Evolutionary conservation across 2,888 invertebrate genomes (phyloP), one percentile per base, ranked within the genome.

Genomic region (Cecidostiba fungosa): DNA sequence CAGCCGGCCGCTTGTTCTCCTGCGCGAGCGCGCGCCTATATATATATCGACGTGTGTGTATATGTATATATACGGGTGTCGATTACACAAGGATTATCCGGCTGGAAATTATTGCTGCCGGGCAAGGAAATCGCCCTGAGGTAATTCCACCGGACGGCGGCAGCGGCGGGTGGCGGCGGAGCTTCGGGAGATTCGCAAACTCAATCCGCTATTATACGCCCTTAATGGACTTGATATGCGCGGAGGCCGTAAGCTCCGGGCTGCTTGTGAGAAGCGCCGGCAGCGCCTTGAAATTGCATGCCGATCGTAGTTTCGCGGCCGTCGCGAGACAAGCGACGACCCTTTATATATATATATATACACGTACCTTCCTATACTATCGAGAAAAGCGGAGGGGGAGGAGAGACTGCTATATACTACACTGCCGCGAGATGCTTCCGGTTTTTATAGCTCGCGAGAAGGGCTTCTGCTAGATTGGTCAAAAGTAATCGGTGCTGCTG

Each of bases 21-120:
- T 54, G 39, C 29, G 3, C 19, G 6, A 29, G 12, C 69, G 29
- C 1, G 16, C 26, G 6, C 8, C 2, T 19, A 47, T 26, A 14
- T 6, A 32, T 79, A n/a, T 43, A 77, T 77, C 62, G 39, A 77
- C 4, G 50, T 50, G 26, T 43, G 43, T 66, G 10, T 69, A 47
- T 54, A 54, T 39, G 43, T 4, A 12, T 59, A 12, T 69, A 69
- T 78, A 69, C 29, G 43, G 29, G 87, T 88, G 89, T 89, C 89
- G 89, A 90, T 90, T 89, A 89, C 89, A 88, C 89, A 88, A 87
- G 90, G 89, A 90, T 90, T 89, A 90, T 87, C 86, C 86, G 79
- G 86, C 88, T 84, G 89, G 88, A 89, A 90, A 89, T 89, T 89
- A 89, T 89, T 87, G 86, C 87, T 84, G 69, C 72, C 73, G 81